A percentile compares a stretch with the other conserved stretches of the same genome.
Evolutionary conservation across 2,888 invertebrate species (phyloP).

Genomic region (Meghimatium bilineatum): DNA sequence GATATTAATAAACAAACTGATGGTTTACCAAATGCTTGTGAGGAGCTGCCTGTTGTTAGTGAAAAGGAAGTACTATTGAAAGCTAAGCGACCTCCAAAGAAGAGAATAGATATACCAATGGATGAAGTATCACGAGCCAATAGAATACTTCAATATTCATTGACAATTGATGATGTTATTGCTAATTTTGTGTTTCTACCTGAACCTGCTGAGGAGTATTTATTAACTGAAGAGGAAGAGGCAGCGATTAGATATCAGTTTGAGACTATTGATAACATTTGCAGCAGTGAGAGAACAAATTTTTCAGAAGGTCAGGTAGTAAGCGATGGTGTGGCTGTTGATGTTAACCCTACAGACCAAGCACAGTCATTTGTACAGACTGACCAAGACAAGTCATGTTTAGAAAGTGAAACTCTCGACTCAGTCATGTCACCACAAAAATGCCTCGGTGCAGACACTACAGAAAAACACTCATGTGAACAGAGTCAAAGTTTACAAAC

Average conservation of each 20-base stretch:
- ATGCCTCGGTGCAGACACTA: not conserved
- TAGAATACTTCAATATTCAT: slow-evolving; percentile 38
- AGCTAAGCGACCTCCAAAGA: slow-evolving; percentile 45
- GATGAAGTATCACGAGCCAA: slow-evolving; percentile 44
- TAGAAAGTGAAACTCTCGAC: not conserved
- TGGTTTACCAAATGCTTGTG: not conserved
- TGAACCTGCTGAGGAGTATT: slow-evolving; percentile 39
- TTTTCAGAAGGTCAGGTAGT: not conserved
- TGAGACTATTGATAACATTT: not conserved
- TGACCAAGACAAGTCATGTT: not conserved
- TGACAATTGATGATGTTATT: slow-evolving; percentile 51
- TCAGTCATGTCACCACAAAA: slow-evolving; percentile 13
- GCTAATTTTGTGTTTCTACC: slow-evolving; percentile 49
- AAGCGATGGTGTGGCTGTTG: not conserved
- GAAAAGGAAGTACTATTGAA: slow-evolving; percentile 15
- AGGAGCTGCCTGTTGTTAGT: not conserved
- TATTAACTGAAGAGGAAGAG: slow-evolving; percentile 47
- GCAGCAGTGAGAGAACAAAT: not conserved
- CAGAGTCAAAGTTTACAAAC: not conserved
- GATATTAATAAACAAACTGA: not conserved
- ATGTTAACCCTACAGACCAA: not conserved
- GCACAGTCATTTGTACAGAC: not conserved
- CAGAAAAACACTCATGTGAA: not conserved
- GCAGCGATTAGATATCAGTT: slow-evolving; percentile 45
- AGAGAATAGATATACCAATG: slow-evolving; percentile 43